A percentile compares a stretch with the other conserved stretches of the same genome.
These are phyloP conservation scores for Trogon melanurus DNA, from an alignment of 2,113 vertebrate species.

Conservation along the genomic window DNA sequence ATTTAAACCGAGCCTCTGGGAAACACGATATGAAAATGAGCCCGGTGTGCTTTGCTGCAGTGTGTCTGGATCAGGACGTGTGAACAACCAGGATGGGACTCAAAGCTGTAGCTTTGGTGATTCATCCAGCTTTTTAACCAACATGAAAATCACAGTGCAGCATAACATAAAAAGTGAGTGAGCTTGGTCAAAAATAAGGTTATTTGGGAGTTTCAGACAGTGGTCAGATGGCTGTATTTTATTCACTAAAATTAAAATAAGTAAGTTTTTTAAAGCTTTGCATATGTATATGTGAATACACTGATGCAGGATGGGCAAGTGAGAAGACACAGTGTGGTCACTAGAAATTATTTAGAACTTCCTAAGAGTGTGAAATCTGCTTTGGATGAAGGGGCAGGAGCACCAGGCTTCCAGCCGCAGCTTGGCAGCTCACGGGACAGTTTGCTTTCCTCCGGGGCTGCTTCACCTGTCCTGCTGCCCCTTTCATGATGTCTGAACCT, in stretches of 20 bases:
- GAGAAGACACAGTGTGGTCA: not conserved
- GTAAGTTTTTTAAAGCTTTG: not conserved
- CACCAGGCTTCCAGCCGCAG: not conserved
- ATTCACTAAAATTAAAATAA: not conserved
- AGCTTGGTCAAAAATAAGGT: not conserved
- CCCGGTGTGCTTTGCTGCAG: not conserved
- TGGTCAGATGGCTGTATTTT: not conserved
- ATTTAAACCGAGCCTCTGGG: not conserved
- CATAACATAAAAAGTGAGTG: not conserved
- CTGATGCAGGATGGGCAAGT: not conserved
- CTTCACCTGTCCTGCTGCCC: not conserved
- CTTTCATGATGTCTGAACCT: not conserved
- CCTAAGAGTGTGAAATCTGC: not conserved
- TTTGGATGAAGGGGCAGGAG: not conserved
- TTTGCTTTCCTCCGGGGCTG: not conserved
- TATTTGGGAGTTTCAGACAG: not conserved
- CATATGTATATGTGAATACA: fast-evolving
- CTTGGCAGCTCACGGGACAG: fast-evolving
- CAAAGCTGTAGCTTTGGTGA: not conserved
- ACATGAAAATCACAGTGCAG: not conserved
- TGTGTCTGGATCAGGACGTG: not conserved
- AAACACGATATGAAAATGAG: not conserved
- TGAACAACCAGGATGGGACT: not conserved
- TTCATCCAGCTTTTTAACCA: not conserved
- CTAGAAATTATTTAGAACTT: not conserved